Conservation (phyloP, 2,888 invertebrate species). For the Maniola hyperantus region DNA sequence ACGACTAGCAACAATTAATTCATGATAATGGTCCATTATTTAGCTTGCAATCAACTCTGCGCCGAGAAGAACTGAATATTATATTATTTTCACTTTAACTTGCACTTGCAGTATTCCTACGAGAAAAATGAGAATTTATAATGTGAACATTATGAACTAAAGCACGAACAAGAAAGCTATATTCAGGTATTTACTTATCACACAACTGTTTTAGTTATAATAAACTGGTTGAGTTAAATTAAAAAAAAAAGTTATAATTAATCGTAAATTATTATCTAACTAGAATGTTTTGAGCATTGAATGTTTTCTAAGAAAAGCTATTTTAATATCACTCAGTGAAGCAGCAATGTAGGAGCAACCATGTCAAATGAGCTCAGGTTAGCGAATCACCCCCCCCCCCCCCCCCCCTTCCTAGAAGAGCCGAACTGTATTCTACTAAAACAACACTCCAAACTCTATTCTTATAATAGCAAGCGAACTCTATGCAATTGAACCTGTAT, state of each 20-base stretch:
- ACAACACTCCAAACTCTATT: background rate
- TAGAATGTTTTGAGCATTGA: too few species aligned
- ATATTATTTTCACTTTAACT: constrained; percentile 11
- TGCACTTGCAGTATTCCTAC: constrained; percentile 22
- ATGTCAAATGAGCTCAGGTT: too few species aligned
- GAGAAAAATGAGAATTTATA: constrained; percentile 31
- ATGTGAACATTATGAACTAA: constrained; percentile 22
- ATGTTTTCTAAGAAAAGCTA: too few species aligned
- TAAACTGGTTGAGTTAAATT: too few species aligned
- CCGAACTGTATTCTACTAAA: too few species aligned
- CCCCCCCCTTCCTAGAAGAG: too few species aligned
- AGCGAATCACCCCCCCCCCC: too few species aligned
- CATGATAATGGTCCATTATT: background rate
- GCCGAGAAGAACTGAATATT: constrained; percentile 3
- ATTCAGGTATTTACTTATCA: background rate
- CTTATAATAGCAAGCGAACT: constrained; percentile 1
- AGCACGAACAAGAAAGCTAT: background rate
- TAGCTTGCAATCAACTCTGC: background rate
- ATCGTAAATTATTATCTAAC: too few species aligned
- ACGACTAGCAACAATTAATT: background rate
- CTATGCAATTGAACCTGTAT: constrained; percentile 12
- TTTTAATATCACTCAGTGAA: too few species aligned
- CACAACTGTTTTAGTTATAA: too few species aligned
- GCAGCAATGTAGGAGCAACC: too few species aligned
- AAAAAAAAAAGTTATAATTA: too few species aligned